Evolutionary conservation across 2,888 invertebrate species (phyloP).

Genomic region (Colostygia pectinataria): DNA sequence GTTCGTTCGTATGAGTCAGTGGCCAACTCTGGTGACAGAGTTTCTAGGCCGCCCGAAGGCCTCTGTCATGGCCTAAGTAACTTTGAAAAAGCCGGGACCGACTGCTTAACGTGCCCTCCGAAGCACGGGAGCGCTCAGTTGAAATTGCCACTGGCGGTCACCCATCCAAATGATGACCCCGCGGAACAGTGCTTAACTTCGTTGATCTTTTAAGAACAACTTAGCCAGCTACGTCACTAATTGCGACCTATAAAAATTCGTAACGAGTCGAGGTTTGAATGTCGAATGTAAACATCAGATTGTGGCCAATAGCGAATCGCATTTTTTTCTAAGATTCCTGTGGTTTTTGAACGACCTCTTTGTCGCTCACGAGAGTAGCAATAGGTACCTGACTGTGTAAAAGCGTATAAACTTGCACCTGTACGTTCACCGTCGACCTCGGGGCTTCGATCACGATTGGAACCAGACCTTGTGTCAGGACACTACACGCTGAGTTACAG

Average conservation of each 20-base stretch:
- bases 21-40: too few species aligned
- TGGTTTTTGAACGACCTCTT: constrained; percentile 21
- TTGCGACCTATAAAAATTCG: constrained; percentile 2
- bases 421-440: constrained; percentile 76
- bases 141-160: too few species aligned
- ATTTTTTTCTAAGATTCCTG: constrained; percentile 27
- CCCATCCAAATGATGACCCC: too few species aligned
- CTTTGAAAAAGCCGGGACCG: too few species aligned
- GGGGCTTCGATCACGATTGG: constrained; percentile 49
- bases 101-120: too few species aligned
- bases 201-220: too few species aligned
- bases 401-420: constrained; percentile 54
- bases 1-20: too few species aligned
- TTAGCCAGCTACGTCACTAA: too few species aligned
- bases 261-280: constrained; percentile 24
- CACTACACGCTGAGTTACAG: constrained; percentile 42
- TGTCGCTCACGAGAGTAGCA: constrained; percentile 28
- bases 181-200: too few species aligned
- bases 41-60: too few species aligned
- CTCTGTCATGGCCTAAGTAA: too few species aligned
- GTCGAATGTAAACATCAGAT: constrained; percentile 21
- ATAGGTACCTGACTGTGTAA: constrained; percentile 51
- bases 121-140: too few species aligned
- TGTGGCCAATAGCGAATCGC: constrained; percentile 8
- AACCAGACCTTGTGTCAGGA: constrained; percentile 67